Conservation (phyloP, 2,113 vertebrate genomes). For the Phylloscopus trochiloides region DNA sequence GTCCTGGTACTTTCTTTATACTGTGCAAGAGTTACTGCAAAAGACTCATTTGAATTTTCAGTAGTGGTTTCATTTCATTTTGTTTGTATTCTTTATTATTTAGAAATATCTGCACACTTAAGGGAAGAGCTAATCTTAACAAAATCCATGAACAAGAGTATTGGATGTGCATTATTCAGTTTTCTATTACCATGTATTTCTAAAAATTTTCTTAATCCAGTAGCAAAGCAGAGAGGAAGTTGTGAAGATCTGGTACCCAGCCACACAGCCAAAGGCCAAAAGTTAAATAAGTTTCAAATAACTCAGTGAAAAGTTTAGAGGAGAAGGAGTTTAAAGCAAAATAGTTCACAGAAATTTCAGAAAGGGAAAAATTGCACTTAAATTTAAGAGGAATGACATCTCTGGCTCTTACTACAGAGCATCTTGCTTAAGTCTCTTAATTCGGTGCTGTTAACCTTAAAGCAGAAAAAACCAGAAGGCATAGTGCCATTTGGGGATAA, state of each 20-base stretch:
- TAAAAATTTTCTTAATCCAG: neutral
- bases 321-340: neutral
- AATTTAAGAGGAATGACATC: neutral
- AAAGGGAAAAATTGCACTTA: neutral
- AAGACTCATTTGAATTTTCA: neutral
- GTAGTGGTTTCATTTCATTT: neutral
- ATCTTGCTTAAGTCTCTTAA: constrained; percentile 29
- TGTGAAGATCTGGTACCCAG: neutral
- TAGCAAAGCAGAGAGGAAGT: neutral
- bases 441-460: neutral
- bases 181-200: neutral
- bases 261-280: neutral
- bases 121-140: neutral
- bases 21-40: neutral
- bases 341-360: neutral
- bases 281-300: neutral
- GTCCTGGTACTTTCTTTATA: neutral
- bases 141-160: neutral
- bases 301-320: neutral
- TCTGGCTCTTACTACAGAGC: neutral
- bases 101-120: neutral
- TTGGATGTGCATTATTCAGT: neutral
- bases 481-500: neutral
- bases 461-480: neutral
- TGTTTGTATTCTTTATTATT: neutral